Evolutionary conservation across 2,113 vertebrate genomes (phyloP), one percentile per base, ranked within the genome.

Genomic region (Panurus biarmicus): DNA sequence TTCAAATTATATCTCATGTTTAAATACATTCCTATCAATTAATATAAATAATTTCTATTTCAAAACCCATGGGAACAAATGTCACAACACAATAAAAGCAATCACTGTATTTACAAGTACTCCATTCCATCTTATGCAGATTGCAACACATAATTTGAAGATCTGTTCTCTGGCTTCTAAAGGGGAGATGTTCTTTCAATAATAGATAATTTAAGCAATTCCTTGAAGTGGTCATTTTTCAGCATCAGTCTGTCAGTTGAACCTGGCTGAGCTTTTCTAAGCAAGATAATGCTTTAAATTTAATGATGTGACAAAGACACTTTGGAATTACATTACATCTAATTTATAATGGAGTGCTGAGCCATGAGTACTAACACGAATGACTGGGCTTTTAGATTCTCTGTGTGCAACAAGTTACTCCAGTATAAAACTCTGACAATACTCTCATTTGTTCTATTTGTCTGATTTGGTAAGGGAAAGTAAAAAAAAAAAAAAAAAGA

Each of bases 201-300:
- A 45, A 26, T 2, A 87, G 54, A 61, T 44, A 65, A 76, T 84
- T 72, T 57, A 85, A 91, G 31, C 24, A 45, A 84, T 48, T 85
- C 35, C 66, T 91, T 83, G 25, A 74, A 87, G 35, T 73, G 58
- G 38, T 92, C 57, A 69, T 76, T 96, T 92, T 91, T 95, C 67
- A 94, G 78, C 44, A 69, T n/a, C 16, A 90, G 61, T 22, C 17
- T 88, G 24, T 86, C 89, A 60, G 45, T 35, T 71, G 33, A 40
- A 81, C 7, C 42, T 54, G 66, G 42, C 26, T 58, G 42, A 83
- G 23, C 40, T 86, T 85, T 92, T 76, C 45, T 80, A 80, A 76
- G 42, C 31, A 86, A 74, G 29, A 62, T 35, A 73, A 73, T 74
- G 29, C 12, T 72, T 73, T 85, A 83, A 73, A 54, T 85, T 24